A percentile compares a stretch with the other conserved stretches of the same genome.
phyloP scores from a whole-genome alignment of 1,140 invertebrate species.

The Cepaea nemoralis region DNA sequence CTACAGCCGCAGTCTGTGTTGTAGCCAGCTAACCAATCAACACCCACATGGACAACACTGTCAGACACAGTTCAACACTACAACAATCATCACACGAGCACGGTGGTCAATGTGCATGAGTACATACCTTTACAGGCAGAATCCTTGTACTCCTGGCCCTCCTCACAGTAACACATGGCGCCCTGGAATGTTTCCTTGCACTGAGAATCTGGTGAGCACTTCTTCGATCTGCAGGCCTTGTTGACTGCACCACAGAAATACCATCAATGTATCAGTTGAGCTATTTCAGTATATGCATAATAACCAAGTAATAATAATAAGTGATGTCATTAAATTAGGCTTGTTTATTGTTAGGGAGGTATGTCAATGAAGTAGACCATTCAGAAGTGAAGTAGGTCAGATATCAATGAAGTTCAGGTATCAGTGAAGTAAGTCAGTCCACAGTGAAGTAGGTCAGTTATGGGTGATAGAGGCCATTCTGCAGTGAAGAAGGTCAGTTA shows the following conservation, averaged over 20 bases:
- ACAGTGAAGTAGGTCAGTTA: no score
- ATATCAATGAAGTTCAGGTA: no score
- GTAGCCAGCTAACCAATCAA: no score
- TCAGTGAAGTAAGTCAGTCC: no score
- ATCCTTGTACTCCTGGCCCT: constrained; percentile 38
- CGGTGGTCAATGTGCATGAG: constrained; percentile 26
- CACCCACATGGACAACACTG: no score
- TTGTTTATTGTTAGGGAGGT: not conserved
- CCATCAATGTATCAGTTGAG: not conserved
- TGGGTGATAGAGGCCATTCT: no score
- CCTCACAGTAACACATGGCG: constrained; percentile 52
- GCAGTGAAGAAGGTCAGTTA: no score
- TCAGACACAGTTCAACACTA: no score
- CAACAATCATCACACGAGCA: no score
- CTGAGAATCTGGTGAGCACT: constrained; percentile 41
- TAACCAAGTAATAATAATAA: not conserved
- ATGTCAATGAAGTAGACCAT: no score
- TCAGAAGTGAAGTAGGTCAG: no score
- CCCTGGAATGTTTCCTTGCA: constrained; percentile 55
- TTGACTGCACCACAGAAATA: constrained; percentile 45
- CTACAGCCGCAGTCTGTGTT: constrained; percentile 69
- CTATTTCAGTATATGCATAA: not conserved
- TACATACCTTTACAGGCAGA: constrained; percentile 43
- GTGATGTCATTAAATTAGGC: not conserved
- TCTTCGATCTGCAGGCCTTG: constrained; percentile 72